Evolutionary conservation across 2,113 vertebrate genomes (phyloP).

Genomic region (Rhagologus leucostigma): DNA sequence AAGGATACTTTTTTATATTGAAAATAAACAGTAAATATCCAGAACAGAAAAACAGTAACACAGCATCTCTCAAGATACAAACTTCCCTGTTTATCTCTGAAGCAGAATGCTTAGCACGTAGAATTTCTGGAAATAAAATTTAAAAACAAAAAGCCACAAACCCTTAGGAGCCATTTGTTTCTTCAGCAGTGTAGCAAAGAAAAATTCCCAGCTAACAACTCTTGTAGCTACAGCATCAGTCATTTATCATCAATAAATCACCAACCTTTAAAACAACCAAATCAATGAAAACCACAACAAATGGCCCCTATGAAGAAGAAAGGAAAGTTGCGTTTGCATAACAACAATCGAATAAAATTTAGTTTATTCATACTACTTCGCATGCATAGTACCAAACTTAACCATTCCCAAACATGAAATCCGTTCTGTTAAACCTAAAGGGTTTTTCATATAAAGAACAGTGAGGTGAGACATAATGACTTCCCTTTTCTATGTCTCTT

Average conservation of each 20-base stretch:
- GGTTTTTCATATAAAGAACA: neutral
- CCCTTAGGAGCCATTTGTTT: slow-evolving; percentile 63
- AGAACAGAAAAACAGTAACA: slow-evolving; percentile 21
- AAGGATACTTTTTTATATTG: slow-evolving; percentile 24
- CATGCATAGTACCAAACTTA: neutral
- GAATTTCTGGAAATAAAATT: slow-evolving; percentile 66
- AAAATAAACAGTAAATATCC: slow-evolving; percentile 46
- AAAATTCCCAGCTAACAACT: slow-evolving; percentile 40
- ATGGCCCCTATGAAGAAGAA: neutral
- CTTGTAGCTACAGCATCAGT: slow-evolving; percentile 26
- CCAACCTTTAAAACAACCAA: slow-evolving; percentile 37
- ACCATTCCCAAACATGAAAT: neutral
- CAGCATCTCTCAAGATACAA: neutral
- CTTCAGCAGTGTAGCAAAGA: slow-evolving; percentile 17
- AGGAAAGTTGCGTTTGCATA: neutral
- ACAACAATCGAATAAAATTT: neutral
- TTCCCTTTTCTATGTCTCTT: neutral
- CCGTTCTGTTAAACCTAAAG: neutral
- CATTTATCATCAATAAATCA: slow-evolving; percentile 62
- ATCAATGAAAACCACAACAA: slow-evolving; percentile 37
- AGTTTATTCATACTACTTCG: neutral
- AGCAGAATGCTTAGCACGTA: slow-evolving; percentile 49
- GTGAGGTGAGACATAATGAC: neutral
- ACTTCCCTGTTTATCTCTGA: slow-evolving; percentile 18
- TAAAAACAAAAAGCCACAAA: slow-evolving; percentile 37